Conservation (phyloP, 2,888 invertebrate species). For the Caenorhabditis virilis region DNA sequence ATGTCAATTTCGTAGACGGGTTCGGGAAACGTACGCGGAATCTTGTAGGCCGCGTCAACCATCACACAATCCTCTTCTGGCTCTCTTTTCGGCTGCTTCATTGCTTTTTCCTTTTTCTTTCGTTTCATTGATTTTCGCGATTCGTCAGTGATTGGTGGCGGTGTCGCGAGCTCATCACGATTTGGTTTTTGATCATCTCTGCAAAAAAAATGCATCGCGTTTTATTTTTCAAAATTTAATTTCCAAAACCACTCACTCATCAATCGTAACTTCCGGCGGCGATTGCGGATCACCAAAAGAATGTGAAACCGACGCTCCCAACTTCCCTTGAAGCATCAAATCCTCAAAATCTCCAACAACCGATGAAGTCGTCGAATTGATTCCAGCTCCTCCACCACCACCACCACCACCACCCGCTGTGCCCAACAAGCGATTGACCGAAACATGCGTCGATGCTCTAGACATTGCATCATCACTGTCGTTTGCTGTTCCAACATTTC, state of each 20-base stretch:
- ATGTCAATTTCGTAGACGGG: no score
- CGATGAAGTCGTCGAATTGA: constrained; percentile 1
- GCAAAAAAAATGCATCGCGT: neutral
- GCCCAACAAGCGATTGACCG: neutral
- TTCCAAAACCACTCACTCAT: neutral
- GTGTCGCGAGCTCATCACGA: neutral
- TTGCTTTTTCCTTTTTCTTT: neutral
- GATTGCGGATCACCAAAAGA: constrained; percentile 1
- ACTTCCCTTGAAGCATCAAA: neutral
- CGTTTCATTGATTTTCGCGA: constrained; percentile 15
- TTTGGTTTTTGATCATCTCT: constrained; percentile 1
- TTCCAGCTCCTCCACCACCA: neutral
- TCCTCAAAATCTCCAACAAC: constrained; percentile 3
- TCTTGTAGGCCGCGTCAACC: no score
- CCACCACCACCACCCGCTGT: neutral
- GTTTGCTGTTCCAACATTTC: neutral
- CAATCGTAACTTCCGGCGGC: constrained; percentile 2
- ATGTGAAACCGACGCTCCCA: neutral
- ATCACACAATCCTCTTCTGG: no score
- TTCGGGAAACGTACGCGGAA: no score
- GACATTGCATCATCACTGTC: neutral
- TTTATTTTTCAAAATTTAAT: neutral
- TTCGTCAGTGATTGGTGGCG: constrained; percentile 3
- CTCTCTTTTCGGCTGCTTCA: no score
- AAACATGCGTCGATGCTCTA: constrained; percentile 1